Evolutionary conservation across 2,888 invertebrate genomes (phyloP).

Genomic region (Folsomia candida): DNA sequence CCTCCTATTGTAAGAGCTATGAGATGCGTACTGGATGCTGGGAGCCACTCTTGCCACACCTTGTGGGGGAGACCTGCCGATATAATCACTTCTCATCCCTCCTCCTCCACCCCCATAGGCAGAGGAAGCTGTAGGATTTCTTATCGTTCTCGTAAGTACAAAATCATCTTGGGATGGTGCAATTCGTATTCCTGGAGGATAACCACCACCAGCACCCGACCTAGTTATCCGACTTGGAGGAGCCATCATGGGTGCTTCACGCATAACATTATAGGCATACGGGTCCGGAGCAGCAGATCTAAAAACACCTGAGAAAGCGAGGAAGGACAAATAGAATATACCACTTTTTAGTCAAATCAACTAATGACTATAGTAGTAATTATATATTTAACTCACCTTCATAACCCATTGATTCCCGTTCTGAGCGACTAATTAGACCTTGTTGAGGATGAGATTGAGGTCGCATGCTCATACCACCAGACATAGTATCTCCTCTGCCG

Average conservation of each 20-base stretch:
- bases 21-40: conserved; percentile 22
- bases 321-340: too few species aligned
- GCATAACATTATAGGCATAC: neutral
- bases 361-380: too few species aligned
- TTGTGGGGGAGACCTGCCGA: conserved; percentile 21
- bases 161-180: conserved; percentile 29
- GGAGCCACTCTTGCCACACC: conserved; percentile 39
- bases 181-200: conserved; percentile 17
- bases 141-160: conserved; percentile 45
- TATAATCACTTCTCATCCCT: conserved; percentile 23
- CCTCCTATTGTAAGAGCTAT: conserved; percentile 26
- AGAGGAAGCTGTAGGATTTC: conserved; percentile 36
- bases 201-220: neutral
- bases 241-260: neutral
- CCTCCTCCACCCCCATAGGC: neutral
- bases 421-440: neutral
- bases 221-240: neutral
- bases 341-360: too few species aligned
- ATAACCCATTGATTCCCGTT: neutral
- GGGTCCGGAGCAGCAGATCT: conserved; percentile 8
- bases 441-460: neutral
- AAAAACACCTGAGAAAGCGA: conserved; percentile 23
- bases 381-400: neutral
- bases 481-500: neutral
- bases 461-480: neutral